Conservation (phyloP, 2,113 vertebrate species). For the Pristiophorus japonicus region DNA sequence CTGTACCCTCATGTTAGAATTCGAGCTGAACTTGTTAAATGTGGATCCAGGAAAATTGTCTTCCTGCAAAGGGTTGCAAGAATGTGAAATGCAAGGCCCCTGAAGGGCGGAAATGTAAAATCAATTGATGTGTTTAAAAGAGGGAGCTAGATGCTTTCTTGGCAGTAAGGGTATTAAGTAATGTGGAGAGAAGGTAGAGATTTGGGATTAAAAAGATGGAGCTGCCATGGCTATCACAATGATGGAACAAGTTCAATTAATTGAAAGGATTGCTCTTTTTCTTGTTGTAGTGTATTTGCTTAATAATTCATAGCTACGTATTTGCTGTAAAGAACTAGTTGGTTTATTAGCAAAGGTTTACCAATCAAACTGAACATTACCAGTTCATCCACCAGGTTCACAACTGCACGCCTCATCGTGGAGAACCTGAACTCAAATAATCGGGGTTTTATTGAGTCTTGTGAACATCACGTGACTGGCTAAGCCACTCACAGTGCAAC, state of each 20-base stretch:
- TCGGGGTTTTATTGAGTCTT: too few relatives aligned
- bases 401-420: too few relatives aligned
- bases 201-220: background rate
- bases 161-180: background rate
- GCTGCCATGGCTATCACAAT: background rate
- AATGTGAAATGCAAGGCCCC: background rate
- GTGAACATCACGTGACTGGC: too few relatives aligned
- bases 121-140: background rate
- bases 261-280: background rate
- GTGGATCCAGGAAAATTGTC: background rate
- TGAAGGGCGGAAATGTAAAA: background rate
- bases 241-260: background rate
- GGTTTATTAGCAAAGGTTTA: too few relatives aligned
- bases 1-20: background rate
- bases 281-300: too few relatives aligned
- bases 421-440: too few relatives aligned
- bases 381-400: too few relatives aligned
- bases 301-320: too few relatives aligned
- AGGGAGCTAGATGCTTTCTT: background rate
- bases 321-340: too few relatives aligned
- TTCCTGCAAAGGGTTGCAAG: background rate
- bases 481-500: too few relatives aligned
- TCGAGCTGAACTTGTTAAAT: background rate
- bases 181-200: background rate
- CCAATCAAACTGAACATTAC: too few relatives aligned